A percentile compares a stretch with the other conserved stretches of the same genome.
These are phyloP conservation scores for Nanger granti DNA, from an alignment of 2,113 vertebrate genomes.

Conservation along the genomic window DNA sequence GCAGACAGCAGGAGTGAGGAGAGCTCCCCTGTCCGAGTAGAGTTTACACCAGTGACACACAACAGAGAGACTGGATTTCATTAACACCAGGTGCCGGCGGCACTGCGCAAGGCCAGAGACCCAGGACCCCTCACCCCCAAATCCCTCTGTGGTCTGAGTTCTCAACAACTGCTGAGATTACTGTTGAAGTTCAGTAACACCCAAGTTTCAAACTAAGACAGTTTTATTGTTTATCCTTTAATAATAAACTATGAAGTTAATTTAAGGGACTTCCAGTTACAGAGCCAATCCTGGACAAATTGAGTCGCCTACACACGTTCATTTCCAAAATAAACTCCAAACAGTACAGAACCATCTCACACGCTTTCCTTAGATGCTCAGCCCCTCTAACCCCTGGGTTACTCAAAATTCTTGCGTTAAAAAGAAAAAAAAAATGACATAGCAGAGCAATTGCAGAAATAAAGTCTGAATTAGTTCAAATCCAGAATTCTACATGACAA, in stretches of 20 bases:
- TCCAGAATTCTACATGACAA: not conserved
- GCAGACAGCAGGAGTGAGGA: not conserved
- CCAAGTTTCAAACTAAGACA: not conserved
- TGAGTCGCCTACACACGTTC: not conserved
- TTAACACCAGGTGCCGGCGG: not conserved
- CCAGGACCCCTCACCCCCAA: not conserved
- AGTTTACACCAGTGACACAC: not conserved
- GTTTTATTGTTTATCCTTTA: not conserved
- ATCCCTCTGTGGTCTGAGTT: not conserved
- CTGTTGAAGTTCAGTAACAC: not conserved
- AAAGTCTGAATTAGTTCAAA: not conserved
- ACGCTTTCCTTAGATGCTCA: not conserved
- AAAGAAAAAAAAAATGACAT: not conserved
- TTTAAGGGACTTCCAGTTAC: not conserved
- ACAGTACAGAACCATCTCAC: not conserved
- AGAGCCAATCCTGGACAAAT: not conserved
- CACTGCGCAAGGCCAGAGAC: not conserved
- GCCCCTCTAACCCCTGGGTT: not conserved
- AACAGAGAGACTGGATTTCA: not conserved
- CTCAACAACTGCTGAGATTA: not conserved
- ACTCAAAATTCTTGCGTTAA: not conserved
- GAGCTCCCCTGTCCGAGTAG: not conserved
- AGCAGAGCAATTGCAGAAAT: not conserved
- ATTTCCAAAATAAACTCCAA: not conserved
- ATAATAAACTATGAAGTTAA: not conserved